Conservation (phyloP, 2,888 invertebrate genomes). For the Lithophane leautieri region DNA sequence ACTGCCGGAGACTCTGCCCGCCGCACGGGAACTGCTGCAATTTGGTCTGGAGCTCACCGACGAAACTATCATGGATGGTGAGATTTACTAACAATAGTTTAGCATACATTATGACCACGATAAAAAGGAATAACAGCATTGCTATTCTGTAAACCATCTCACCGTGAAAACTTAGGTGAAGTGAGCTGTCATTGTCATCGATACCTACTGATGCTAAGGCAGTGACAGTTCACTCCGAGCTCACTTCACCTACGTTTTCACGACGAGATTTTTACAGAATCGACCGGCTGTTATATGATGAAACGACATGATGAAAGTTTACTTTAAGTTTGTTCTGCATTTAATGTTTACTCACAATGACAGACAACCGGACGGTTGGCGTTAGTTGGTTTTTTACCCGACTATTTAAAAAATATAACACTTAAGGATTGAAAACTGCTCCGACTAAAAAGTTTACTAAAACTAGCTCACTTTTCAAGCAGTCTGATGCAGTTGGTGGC, state of each 20-base stretch:
- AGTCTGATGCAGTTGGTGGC: too few species aligned
- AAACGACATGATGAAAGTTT: too few species aligned
- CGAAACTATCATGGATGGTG: constrained; percentile 91
- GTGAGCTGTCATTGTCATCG: too few species aligned
- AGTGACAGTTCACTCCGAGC: too few species aligned
- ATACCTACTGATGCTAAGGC: too few species aligned
- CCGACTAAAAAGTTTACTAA: background rate
- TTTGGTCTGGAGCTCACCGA: constrained; percentile 93
- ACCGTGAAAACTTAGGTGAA: too few species aligned
- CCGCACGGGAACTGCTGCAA: constrained; percentile 93
- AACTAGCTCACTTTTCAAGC: background rate
- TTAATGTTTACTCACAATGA: background rate
- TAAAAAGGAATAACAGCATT: background rate
- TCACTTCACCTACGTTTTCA: too few species aligned
- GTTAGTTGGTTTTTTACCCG: background rate
- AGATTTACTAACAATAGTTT: background rate
- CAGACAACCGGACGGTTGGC: background rate
- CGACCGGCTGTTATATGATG: too few species aligned
- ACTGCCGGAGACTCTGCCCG: constrained; percentile 93
- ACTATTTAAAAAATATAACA: background rate
- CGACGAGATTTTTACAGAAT: too few species aligned
- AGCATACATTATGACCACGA: background rate
- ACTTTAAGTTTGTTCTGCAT: background rate
- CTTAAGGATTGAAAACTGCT: background rate
- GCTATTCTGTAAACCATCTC: too few species aligned